phyloP scores from a whole-genome alignment of 2,113 vertebrate genomes.

The Trichomycterus rosablanca region DNA sequence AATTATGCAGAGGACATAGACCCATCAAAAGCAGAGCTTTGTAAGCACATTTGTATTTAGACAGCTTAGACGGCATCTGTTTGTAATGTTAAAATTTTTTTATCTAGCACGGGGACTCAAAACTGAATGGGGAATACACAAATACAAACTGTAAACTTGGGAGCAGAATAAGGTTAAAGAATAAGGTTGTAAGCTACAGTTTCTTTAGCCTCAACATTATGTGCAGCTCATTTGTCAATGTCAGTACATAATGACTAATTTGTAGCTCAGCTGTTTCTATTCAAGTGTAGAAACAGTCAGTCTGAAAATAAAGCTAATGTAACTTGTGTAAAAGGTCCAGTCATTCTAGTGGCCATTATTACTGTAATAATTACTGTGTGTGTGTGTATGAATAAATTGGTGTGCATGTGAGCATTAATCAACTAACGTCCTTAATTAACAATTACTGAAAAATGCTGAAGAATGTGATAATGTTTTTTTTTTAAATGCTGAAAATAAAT shows the following conservation, averaged over 20 bases:
- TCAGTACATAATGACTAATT: slow-evolving; percentile 65
- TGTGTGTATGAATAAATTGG: neutral
- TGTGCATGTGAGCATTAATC: neutral
- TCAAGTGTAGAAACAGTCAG: slow-evolving; percentile 73
- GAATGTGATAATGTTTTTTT: neutral
- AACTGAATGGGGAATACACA: too few relatives aligned
- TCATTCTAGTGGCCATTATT: neutral
- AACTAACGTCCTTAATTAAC: neutral
- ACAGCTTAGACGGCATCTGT: too few relatives aligned
- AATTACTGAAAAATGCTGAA: neutral
- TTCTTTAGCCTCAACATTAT: slow-evolving; percentile 33
- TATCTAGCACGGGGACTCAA: too few relatives aligned
- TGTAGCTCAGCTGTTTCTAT: slow-evolving; percentile 74
- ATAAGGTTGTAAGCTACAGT: too few relatives aligned
- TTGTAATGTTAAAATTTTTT: too few relatives aligned
- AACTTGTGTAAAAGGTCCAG: slow-evolving; percentile 56
- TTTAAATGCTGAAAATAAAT: too few relatives aligned
- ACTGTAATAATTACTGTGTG: too few relatives aligned
- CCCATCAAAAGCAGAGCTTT: too few relatives aligned
- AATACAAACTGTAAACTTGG: too few relatives aligned
- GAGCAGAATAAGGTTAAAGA: too few relatives aligned
- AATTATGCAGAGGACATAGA: too few relatives aligned
- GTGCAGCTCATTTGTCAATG: slow-evolving; percentile 69
- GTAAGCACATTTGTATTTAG: too few relatives aligned
- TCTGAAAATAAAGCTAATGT: slow-evolving; percentile 57